A percentile compares a stretch with the other conserved stretches of the same genome.
Evolutionary conservation across 1,140 invertebrate genomes (phyloP).

Genomic region (Ylistrum balloti): DNA sequence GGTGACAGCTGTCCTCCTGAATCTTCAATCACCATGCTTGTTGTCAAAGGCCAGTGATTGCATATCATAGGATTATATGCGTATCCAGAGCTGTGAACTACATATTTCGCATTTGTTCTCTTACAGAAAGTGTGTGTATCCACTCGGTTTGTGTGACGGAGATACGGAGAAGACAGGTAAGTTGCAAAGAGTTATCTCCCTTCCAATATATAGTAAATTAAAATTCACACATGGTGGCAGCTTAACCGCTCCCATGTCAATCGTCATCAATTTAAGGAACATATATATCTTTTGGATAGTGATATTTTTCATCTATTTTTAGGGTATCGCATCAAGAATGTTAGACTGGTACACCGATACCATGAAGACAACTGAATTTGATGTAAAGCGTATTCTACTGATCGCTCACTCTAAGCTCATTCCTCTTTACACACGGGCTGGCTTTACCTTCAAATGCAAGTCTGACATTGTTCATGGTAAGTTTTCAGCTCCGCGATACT

Average conservation of each 20-base stretch:
- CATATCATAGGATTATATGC: no score
- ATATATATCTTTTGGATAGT: not conserved
- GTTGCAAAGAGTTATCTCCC: not conserved
- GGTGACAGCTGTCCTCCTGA: no score
- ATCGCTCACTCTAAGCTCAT: conserved; percentile 64
- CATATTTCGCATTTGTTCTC: not conserved
- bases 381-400: conserved; percentile 58
- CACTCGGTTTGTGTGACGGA: conserved; percentile 64
- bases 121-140: conserved; percentile 66
- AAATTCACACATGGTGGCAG: no score
- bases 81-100: no score
- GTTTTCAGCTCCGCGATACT: not conserved
- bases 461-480: conserved; percentile 64
- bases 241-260: not conserved
- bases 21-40: no score
- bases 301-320: conserved; percentile 41
- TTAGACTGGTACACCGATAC: conserved; percentile 52
- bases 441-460: conserved; percentile 62
- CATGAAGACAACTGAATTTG: conserved; percentile 54
- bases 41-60: no score
- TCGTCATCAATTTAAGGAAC: not conserved
- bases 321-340: conserved; percentile 63
- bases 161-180: conserved; percentile 60
- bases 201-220: not conserved
- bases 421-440: conserved; percentile 64